These are phyloP conservation scores for Brachionus paranguensis DNA, from an alignment of 1,140 invertebrate genomes.

Conservation along the genomic window DNA sequence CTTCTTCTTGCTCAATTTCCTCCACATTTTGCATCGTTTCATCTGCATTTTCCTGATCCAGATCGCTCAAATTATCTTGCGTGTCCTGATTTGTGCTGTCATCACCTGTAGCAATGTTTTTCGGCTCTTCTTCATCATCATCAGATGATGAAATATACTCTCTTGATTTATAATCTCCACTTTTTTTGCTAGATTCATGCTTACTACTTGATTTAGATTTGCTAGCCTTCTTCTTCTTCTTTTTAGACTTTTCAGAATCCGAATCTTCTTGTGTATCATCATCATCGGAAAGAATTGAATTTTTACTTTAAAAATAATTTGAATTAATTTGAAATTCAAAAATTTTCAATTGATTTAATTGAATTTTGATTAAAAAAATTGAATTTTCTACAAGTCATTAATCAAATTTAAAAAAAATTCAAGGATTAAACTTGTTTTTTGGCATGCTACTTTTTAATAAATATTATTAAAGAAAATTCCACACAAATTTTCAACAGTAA, in stretches of 20 bases:
- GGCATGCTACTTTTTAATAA: too few species aligned
- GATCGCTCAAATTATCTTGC: constrained; percentile 43
- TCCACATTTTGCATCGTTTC: constrained; percentile 41
- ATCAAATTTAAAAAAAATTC: neutral
- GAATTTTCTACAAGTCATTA: neutral
- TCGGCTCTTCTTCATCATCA: constrained; percentile 47
- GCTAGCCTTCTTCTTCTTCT: constrained; percentile 43
- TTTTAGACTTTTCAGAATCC: constrained; percentile 52
- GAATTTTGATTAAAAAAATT: too few species aligned
- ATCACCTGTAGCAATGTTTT: constrained; percentile 43
- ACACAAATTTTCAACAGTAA: too few species aligned
- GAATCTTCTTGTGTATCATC: neutral
- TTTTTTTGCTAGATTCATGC: constrained; percentile 42
- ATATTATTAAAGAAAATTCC: too few species aligned
- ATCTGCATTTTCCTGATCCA: constrained; percentile 44
- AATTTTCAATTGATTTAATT: too few species aligned
- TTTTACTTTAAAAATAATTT: constrained; percentile 1
- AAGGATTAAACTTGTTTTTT: too few species aligned
- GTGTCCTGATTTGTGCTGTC: constrained; percentile 41
- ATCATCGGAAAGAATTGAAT: neutral
- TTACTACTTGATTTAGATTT: constrained; percentile 42
- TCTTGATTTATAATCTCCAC: constrained; percentile 8
- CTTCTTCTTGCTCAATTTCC: constrained; percentile 39
- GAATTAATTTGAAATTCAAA: neutral
- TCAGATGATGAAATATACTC: constrained; percentile 37